Base-by-base conservation (phyloP, 2,888 invertebrate genomes). In the Cremastinae sp. region DNA sequence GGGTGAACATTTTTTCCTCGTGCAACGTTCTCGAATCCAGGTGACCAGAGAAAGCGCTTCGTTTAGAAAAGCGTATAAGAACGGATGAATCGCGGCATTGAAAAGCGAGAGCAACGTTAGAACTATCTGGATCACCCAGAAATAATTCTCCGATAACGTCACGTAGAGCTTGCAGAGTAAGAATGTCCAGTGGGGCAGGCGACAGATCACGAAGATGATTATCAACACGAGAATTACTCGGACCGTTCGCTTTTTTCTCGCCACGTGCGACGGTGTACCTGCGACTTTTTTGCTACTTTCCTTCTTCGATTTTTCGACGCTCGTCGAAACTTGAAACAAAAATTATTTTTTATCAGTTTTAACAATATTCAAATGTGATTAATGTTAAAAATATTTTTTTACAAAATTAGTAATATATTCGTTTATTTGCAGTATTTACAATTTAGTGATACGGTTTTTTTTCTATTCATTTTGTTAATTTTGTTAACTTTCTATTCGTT, bases 31-130 rank as follows among this genome's bases (percentile, higher is more conserved):
- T n/a, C 72, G 61, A 0, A 81, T 49, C 79, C 81, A 80, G 5
- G 76, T 12, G 9, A 76, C 62, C 14, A 79, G 59, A 0, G 84
- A 84, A n/a, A 86, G 78, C 2, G 92, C 91, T 81, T 92, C 91
- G 39, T 92, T 91, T 5, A 93, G 86, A 79, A 93, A 93, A 1
- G 93, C 91, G 79, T 93, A 93, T 28, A 93, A 86, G 58, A 93
- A 90, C 0, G 93, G 93, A 89, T 93, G 92, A 20, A 93, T 73
- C 0, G 91, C 91, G 51, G 92, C 92, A 80, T 91, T 93, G 2
- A 91, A 70, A 43, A 92, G 83, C 3, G 91, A 91, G n/a, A 93
- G 81, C 2, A 91, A 83, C 8, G 91, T 91, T 2, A 93, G 90
- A n/a, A 86, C 78, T 69, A 91, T 91, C 79, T 91, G 90, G 8